These are phyloP conservation scores for Tetragonula carbonaria DNA, from an alignment of 2,888 invertebrate genomes.

Conservation along the genomic window DNA sequence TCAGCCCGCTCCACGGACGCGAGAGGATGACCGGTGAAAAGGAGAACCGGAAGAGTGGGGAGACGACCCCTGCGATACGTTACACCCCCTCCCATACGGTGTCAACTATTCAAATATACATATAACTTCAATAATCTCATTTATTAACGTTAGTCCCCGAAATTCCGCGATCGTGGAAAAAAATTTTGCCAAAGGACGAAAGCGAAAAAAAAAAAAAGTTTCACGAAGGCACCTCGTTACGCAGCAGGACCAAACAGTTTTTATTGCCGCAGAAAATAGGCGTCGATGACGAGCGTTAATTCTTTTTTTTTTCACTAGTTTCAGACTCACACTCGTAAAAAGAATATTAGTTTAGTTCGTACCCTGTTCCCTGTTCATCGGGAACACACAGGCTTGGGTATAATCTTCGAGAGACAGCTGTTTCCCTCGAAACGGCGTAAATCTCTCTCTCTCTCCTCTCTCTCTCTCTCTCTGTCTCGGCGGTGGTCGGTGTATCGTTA, in stretches of 20 bases:
- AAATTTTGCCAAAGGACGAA: neutral
- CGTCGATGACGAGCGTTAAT: conserved; percentile 57
- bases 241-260: neutral
- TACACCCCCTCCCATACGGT: conserved; percentile 28
- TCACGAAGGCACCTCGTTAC: conserved; percentile 37
- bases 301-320: too few species aligned
- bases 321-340: conserved; percentile 66
- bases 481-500: conserved; percentile 67
- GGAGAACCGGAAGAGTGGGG: conserved; percentile 18
- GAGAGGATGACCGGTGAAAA: conserved; percentile 16
- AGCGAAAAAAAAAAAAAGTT: neutral
- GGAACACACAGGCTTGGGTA: conserved; percentile 25
- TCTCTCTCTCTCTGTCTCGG: conserved; percentile 49
- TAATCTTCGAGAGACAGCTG: conserved; percentile 57
- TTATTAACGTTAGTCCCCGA: neutral
- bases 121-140: neutral
- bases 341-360: conserved; percentile 33
- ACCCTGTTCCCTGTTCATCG: conserved; percentile 18
- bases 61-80: conserved; percentile 28
- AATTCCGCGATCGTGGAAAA: neutral
- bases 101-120: too few species aligned
- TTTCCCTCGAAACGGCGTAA: conserved; percentile 66
- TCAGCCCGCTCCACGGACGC: conserved; percentile 72
- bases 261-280: conserved; percentile 36
- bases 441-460: conserved; percentile 63